Percentiles rank a stretch among this genome's conserved stretches.
Conservation (phyloP, 1,140 invertebrate species). For the Cydia amplana region DNA sequence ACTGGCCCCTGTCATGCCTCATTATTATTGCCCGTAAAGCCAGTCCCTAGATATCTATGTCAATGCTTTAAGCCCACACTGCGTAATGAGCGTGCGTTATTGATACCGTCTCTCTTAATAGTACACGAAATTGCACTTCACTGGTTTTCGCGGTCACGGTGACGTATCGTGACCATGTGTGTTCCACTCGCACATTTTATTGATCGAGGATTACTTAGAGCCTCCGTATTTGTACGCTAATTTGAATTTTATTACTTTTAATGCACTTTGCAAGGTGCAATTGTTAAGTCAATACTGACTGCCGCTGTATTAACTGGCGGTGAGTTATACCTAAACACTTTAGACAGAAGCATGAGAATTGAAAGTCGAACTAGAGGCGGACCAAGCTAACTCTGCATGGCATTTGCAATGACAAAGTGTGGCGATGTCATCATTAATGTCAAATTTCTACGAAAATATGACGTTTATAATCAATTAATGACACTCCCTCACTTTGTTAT, state of each 20-base stretch:
- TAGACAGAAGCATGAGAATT: neutral
- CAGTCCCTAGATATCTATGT: no score
- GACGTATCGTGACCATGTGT: conserved; percentile 6
- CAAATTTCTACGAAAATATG: no score
- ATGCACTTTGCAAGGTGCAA: conserved; percentile 14
- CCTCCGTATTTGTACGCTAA: conserved; percentile 22
- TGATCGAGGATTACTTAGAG: conserved; percentile 29
- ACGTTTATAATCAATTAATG: no score
- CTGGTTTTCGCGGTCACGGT: conserved; percentile 19
- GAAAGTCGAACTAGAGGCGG: no score
- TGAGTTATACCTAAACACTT: neutral
- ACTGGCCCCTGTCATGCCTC: no score
- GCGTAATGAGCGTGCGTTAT: conserved; percentile 29
- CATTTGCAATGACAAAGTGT: no score
- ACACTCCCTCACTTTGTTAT: no score
- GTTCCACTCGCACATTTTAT: conserved; percentile 26
- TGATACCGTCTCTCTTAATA: conserved; percentile 27
- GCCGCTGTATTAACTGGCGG: neutral
- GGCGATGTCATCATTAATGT: no score
- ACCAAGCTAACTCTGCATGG: no score
- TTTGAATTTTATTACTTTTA: conserved; percentile 26
- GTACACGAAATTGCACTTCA: conserved; percentile 31
- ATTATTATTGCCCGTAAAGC: no score
- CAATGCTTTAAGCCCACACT: conserved; percentile 27
- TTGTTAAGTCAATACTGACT: conserved; percentile 6